A percentile compares a stretch with the other conserved stretches of the same genome.
phyloP scores from a whole-genome alignment of 2,797 vertebrate species.

The Alfaro cultratus region DNA sequence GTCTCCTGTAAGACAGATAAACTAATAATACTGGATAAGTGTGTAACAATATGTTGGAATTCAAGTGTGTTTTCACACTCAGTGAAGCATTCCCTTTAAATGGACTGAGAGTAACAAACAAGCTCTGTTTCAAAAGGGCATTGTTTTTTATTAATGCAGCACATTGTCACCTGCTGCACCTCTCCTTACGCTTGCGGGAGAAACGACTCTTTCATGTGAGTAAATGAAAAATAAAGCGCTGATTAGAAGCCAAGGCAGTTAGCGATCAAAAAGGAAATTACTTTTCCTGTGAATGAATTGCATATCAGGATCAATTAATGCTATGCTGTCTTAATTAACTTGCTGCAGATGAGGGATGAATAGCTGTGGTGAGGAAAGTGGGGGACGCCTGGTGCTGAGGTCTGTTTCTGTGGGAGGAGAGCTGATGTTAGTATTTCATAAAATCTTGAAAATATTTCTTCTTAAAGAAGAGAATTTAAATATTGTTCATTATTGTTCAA shows the following conservation, averaged over 20 bases:
- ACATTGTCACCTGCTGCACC: constrained; percentile 46
- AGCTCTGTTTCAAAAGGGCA: constrained; percentile 14
- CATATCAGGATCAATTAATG: constrained; percentile 76
- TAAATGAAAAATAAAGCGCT: constrained; percentile 55
- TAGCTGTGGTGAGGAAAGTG: not conserved
- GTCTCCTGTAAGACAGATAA: not conserved
- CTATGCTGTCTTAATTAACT: constrained; percentile 65
- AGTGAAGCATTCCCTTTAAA: constrained; percentile 15
- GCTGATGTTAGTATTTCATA: constrained; percentile 6
- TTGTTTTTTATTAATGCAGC: constrained; percentile 43
- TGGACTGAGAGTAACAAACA: constrained; percentile 33
- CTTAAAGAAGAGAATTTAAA: not conserved
- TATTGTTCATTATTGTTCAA: too few species aligned
- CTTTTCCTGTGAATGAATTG: constrained; percentile 68
- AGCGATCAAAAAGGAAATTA: constrained; percentile 70
- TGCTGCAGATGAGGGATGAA: constrained; percentile 49
- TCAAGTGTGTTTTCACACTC: not conserved
- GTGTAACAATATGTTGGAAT: constrained; percentile 6
- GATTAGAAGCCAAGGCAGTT: constrained; percentile 66
- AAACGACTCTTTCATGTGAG: constrained; percentile 42
- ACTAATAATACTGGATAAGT: not conserved
- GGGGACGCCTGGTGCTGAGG: constrained; percentile 18
- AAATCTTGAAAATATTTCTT: not conserved
- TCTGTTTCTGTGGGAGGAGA: constrained; percentile 2
- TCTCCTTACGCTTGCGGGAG: constrained; percentile 9